Base-by-base conservation (phyloP, 2,888 invertebrate species). In the Athrips mouffetella region DNA sequence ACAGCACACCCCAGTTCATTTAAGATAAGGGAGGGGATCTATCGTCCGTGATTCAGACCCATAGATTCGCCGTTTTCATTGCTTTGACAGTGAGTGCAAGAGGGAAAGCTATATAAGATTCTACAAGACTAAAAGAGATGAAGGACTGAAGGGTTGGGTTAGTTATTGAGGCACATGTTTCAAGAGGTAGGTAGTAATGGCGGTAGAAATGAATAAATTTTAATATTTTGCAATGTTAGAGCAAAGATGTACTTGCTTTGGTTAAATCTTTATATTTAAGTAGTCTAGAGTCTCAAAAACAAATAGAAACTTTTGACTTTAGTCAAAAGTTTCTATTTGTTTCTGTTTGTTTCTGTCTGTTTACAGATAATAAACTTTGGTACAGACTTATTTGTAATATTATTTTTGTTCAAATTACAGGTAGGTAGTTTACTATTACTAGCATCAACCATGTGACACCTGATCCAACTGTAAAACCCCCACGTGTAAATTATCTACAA, bases 21-120 rank as follows among this genome's bases (percentile, higher is more conserved):
- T 84, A 81, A 83, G 82, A 80, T 69, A 65, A 77, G 83, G 82
- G 80, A 70, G 78, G 80, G 73, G 75, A 69, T 67, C 60, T 48
- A 53, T 67, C 65, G 70, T 65, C 80, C 67, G 84, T 81, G 86
- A 86, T 85, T 84, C 85, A 78, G 76, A 70, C 80, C 78, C 80
- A 84, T 82, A 81, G 85, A 85, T 85, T 85, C 83, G 76, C 76
- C 74, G 73, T 80, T 86, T 84, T 83, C 85, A 81, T 80, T 80
- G 79, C 78, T 76, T 77, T 73, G 72, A 76, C 80, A 74, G 76
- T 75, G 71, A 50, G 83, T 74, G 77, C 50, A 74, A 85, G 62
- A 48, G 69, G 58, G 79, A 78, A 6, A 60, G 60, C 51, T 48
- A 47, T 53, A 60, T 58, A 60, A 58, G 65, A 66, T 58, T 66